phyloP scores from a whole-genome alignment of 2,797 vertebrate species.

The Etheostoma perlongum region DNA sequence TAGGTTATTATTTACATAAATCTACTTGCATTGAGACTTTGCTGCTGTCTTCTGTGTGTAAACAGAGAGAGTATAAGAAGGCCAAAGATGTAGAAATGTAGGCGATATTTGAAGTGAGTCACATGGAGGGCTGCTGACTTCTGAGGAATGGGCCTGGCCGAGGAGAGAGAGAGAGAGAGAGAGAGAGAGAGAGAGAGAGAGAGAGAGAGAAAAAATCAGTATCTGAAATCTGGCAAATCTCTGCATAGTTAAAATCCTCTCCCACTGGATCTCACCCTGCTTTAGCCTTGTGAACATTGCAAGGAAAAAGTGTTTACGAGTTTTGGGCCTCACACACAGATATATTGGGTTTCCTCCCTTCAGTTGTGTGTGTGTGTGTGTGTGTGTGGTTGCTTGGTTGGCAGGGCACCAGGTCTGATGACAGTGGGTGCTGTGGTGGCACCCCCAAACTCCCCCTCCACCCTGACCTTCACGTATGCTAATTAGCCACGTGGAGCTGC shows the following conservation, averaged over 20 bases:
- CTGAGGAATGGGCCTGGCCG: slow-evolving; percentile 66
- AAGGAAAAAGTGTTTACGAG: slow-evolving; percentile 58
- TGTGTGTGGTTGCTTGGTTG: slow-evolving; percentile 67
- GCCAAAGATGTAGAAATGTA: slow-evolving; percentile 57
- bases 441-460: slow-evolving; percentile 76
- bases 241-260: slow-evolving; percentile 66
- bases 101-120: slow-evolving; percentile 70
- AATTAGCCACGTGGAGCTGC: slow-evolving; percentile 91
- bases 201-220: slow-evolving; percentile 39
- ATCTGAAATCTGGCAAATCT: slow-evolving; percentile 75
- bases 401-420: slow-evolving; percentile 83
- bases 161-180: slow-evolving; percentile 52
- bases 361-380: slow-evolving; percentile 12
- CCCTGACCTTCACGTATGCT: slow-evolving; percentile 93
- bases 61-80: slow-evolving; percentile 17
- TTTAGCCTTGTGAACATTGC: slow-evolving; percentile 43
- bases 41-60: slow-evolving; percentile 19
- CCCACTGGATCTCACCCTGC: slow-evolving; percentile 43
- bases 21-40: neutral
- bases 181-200: slow-evolving; percentile 38
- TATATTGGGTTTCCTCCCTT: slow-evolving; percentile 80
- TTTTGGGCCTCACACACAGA: slow-evolving; percentile 48
- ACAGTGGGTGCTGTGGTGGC: slow-evolving; percentile 80
- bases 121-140: slow-evolving; percentile 71
- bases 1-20: slow-evolving; percentile 31